Percentiles rank a stretch among this genome's conserved stretches.
These are phyloP conservation scores for Phataginus tetradactyla DNA, from an alignment of 2,797 vertebrate genomes.

Conservation along the genomic window DNA sequence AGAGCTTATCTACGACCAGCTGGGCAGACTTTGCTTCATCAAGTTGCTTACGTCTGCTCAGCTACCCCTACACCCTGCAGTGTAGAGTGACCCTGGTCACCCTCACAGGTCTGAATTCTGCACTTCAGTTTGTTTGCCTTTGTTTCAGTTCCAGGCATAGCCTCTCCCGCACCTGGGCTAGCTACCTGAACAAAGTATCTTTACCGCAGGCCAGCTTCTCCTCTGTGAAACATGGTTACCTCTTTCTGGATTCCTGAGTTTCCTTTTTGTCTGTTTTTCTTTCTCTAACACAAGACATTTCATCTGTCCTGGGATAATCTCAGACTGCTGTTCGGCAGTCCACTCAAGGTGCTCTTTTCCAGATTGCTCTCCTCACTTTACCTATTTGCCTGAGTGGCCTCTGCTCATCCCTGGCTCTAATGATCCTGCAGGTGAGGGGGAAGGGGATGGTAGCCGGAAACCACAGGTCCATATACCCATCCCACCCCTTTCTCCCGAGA, in stretches of 20 bases:
- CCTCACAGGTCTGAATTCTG: background rate
- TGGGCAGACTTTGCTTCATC: background rate
- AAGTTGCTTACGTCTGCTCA: background rate
- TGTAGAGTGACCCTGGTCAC: accelerated
- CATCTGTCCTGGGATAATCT: background rate
- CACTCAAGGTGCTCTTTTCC: background rate
- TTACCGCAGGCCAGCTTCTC: background rate
- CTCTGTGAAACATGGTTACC: background rate
- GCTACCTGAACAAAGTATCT: background rate
- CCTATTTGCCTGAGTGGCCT: background rate
- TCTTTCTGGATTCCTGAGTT: background rate
- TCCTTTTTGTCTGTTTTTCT: background rate
- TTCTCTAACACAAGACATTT: background rate
- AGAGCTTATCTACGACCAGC: background rate
- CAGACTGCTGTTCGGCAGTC: background rate
- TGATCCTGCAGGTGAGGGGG: background rate
- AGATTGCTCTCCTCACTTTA: background rate
- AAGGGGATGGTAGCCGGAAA: background rate
- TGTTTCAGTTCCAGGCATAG: background rate
- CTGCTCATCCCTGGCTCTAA: background rate
- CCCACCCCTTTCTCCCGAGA: background rate
- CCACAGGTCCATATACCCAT: background rate
- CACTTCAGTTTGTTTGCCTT: background rate
- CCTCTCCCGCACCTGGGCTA: background rate
- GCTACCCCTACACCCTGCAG: background rate